Conservation (phyloP, 2,888 invertebrate genomes). For the Anarsia innoxiella region DNA sequence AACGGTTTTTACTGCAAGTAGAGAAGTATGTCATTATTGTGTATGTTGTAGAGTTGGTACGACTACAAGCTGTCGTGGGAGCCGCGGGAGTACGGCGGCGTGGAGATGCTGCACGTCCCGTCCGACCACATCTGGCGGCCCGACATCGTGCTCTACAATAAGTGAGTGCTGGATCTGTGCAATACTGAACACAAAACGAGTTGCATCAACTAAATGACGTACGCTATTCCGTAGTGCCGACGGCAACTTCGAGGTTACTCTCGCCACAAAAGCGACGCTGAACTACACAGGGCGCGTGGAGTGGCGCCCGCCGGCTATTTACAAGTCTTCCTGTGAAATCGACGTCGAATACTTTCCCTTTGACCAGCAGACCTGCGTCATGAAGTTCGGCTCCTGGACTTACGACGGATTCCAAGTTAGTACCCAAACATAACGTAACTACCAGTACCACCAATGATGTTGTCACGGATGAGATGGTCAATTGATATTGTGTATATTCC, state of each 20-base stretch:
- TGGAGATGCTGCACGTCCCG: conserved; percentile 95
- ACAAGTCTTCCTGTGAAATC: conserved; percentile 95
- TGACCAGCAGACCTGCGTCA: conserved; percentile 94
- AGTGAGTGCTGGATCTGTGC: too few species aligned
- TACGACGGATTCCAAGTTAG: conserved; percentile 96
- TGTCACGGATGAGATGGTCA: too few species aligned
- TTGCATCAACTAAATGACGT: too few species aligned
- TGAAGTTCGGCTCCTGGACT: conserved; percentile 96
- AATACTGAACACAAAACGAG: too few species aligned
- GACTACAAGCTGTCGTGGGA: conserved; percentile 97
- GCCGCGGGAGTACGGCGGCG: conserved; percentile 95
- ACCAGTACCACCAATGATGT: too few species aligned
- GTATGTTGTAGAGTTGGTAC: conserved; percentile 86
- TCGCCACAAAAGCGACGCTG: conserved; percentile 92
- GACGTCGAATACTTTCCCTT: conserved; percentile 95
- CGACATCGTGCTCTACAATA: conserved; percentile 95
- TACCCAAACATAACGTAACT: too few species aligned
- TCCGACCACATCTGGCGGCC: conserved; percentile 98
- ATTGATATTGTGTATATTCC: background rate
- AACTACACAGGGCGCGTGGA: conserved; percentile 92
- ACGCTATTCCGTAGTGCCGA: conserved; percentile 80
- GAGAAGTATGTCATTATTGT: background rate
- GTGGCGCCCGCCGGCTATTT: conserved; percentile 97
- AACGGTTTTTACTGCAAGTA: too few species aligned
- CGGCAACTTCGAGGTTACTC: conserved; percentile 93